Percentiles rank a stretch among this genome's conserved stretches.
Conservation (phyloP, 1,140 invertebrate species). For the Drosophila oshimai region DNA sequence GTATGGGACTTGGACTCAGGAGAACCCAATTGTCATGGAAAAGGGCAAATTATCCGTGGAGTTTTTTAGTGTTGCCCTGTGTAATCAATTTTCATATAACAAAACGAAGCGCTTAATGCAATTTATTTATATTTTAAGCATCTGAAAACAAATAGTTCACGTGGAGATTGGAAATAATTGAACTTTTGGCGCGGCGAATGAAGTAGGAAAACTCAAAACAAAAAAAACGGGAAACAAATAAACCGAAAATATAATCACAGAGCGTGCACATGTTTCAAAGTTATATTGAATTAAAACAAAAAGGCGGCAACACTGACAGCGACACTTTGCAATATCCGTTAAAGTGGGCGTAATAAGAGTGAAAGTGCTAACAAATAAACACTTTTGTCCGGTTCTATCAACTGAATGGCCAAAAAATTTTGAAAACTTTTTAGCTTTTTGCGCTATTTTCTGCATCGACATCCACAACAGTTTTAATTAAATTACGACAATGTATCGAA, state of each 20-base stretch:
- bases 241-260: slow-evolving; percentile 9
- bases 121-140: slow-evolving; percentile 66
- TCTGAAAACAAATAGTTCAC: slow-evolving; percentile 39
- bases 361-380: slow-evolving; percentile 59
- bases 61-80: too few species aligned
- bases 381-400: too few species aligned
- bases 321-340: slow-evolving; percentile 74
- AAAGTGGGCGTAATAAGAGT: slow-evolving; percentile 79
- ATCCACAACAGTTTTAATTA: slow-evolving; percentile 30
- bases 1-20: too few species aligned
- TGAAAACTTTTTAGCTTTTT: slow-evolving; percentile 58
- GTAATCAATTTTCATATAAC: slow-evolving; percentile 63
- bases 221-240: slow-evolving; percentile 8
- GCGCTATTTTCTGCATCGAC: slow-evolving; percentile 35
- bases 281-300: slow-evolving; percentile 79
- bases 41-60: too few species aligned
- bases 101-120: slow-evolving; percentile 39
- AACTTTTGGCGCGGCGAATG: too few species aligned
- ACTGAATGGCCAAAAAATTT: too few species aligned
- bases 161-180: slow-evolving; percentile 67
- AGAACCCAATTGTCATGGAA: slow-evolving; percentile 23
- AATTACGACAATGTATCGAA: slow-evolving; percentile 40
- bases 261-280: slow-evolving; percentile 70
- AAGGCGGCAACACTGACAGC: slow-evolving; percentile 45
- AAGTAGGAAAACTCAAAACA: too few species aligned